Evolutionary conservation across 2,113 vertebrate genomes (phyloP).

Genomic region (Geococcyx californianus): DNA sequence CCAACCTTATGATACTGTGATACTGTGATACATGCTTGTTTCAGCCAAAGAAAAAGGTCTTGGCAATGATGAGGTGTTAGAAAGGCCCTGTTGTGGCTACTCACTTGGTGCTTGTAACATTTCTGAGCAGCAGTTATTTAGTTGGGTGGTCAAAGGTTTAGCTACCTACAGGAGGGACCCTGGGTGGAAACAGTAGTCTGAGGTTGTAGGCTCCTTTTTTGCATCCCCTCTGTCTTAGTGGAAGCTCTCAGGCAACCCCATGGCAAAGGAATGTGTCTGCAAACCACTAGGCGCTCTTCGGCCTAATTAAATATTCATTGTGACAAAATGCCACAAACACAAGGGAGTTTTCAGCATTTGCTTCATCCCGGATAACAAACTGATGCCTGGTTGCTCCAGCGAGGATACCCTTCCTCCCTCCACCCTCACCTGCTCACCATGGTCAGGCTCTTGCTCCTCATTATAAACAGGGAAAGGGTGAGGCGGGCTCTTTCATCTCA

Average conservation of each 20-base stretch:
- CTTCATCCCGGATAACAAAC: background rate
- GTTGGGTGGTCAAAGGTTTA: background rate
- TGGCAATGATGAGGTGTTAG: background rate
- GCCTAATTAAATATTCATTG: constrained; percentile 41
- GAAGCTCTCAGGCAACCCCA: background rate
- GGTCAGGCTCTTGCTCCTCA: background rate
- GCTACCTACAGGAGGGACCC: background rate
- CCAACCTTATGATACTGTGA: no score
- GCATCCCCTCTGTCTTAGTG: background rate
- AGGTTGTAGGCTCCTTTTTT: background rate
- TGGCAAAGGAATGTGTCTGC: background rate
- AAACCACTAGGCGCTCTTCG: background rate
- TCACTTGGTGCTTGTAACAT: background rate
- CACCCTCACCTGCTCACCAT: background rate
- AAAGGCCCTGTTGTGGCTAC: background rate
- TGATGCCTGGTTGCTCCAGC: rapidly evolving
- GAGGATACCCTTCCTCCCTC: background rate
- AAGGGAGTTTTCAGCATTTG: background rate
- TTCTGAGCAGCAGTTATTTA: background rate
- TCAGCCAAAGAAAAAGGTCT: background rate
- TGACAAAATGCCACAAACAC: constrained; percentile 22
- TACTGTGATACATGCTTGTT: background rate
- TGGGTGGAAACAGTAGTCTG: background rate
- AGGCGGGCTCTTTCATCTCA: background rate
- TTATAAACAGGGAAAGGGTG: background rate